Evolutionary conservation across 1,140 invertebrate genomes (phyloP).

Genomic region (Mactra quadrangularis): DNA sequence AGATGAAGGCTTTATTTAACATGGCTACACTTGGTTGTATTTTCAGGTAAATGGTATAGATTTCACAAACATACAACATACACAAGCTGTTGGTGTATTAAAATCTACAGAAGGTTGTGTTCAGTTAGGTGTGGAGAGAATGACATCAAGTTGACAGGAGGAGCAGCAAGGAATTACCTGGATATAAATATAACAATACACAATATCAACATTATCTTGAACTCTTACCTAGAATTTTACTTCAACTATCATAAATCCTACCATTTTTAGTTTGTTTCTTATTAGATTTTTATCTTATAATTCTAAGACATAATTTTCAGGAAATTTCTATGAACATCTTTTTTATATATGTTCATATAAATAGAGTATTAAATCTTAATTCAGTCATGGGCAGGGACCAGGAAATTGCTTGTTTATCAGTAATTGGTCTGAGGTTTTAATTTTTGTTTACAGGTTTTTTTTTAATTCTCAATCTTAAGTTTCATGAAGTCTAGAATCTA

Average conservation of each 20-base stretch:
- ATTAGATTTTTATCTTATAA: neutral
- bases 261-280: neutral
- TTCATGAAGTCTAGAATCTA: too few species aligned
- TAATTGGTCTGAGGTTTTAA: too few species aligned
- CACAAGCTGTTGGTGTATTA: slow-evolving; percentile 74
- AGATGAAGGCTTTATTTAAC: too few species aligned
- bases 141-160: slow-evolving; percentile 61
- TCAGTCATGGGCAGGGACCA: too few species aligned
- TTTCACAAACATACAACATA: slow-evolving; percentile 75
- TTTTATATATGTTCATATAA: neutral
- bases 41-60: slow-evolving; percentile 78
- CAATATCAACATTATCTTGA: too few species aligned
- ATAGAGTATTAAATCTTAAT: neutral
- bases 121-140: slow-evolving; percentile 70
- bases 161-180: slow-evolving; percentile 62
- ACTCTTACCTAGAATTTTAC: slow-evolving; percentile 42
- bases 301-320: neutral
- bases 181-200: slow-evolving; percentile 53
- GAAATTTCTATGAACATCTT: neutral
- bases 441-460: too few species aligned
- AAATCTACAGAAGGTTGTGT: slow-evolving; percentile 68
- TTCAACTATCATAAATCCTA: slow-evolving; percentile 16
- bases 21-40: too few species aligned
- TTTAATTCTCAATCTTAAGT: too few species aligned
- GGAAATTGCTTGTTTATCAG: too few species aligned